Evolutionary conservation across 2,113 vertebrate genomes (phyloP).

Genomic region (Lycaon pictus): DNA sequence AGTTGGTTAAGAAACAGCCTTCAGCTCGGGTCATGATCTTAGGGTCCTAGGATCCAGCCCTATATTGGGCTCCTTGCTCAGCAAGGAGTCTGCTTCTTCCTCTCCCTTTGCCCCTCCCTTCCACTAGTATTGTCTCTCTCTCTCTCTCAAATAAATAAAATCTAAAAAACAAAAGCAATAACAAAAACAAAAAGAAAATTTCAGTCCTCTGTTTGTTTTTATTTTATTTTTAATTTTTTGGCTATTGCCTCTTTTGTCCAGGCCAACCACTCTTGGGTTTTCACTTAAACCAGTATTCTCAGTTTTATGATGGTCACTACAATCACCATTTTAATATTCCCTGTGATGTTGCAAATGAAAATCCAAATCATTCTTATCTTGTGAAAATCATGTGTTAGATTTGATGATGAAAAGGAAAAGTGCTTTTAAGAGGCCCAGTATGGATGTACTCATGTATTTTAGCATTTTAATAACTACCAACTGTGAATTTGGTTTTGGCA

Average conservation of each 20-base stretch:
- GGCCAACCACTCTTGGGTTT: background rate
- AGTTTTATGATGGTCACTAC: background rate
- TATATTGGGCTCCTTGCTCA: too few relatives aligned
- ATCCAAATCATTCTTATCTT: background rate
- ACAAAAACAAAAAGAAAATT: too few relatives aligned
- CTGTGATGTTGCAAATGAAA: slow-evolving; percentile 56
- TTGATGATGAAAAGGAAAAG: background rate
- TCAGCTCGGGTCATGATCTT: too few relatives aligned
- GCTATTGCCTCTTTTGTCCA: background rate
- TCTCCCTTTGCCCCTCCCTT: too few relatives aligned
- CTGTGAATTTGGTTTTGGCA: slow-evolving; percentile 2
- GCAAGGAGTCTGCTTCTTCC: too few relatives aligned
- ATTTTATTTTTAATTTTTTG: background rate
- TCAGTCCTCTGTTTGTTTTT: background rate
- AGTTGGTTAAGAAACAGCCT: too few relatives aligned
- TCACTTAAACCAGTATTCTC: background rate
- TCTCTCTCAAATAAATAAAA: too few relatives aligned
- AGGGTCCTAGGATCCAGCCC: too few relatives aligned
- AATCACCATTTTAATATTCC: background rate
- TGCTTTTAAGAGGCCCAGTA: background rate
- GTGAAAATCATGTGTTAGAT: background rate
- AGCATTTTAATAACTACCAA: background rate
- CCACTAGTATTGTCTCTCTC: too few relatives aligned
- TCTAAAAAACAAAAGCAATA: too few relatives aligned
- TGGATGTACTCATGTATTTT: background rate